Base-by-base conservation (phyloP, 2,888 invertebrate species). In the Eupithecia tripunctaria region DNA sequence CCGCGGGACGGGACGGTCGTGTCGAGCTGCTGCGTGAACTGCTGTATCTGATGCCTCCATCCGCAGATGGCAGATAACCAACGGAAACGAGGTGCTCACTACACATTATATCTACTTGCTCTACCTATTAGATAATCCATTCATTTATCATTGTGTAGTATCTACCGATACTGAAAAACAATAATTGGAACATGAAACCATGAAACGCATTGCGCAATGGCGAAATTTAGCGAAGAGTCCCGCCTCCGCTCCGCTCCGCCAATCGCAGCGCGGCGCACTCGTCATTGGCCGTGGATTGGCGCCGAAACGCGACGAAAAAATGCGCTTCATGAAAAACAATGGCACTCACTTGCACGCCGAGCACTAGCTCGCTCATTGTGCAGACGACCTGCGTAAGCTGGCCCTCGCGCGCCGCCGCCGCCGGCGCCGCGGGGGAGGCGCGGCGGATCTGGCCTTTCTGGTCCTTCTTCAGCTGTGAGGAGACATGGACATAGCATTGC, bases 291-390 rank as follows among this genome's bases (percentile, higher is more conserved):
- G 86, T 66, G 74, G 80, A 78, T 80, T 82, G 82, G 75, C 83
- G 83, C 84, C 84, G 84, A 84, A 87, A 86, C 83, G 82, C 77
- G 74, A 81, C 78, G 87, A 88, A 88, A 89, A 90, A 90, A 88
- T 82, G 82, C 83, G 83, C 79, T 77, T 78, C 79, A 80, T 80
- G 89, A 91, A 91, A 91, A 92, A 93, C 93, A 93, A 93, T 93
- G 93, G 92, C 91, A 89, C 88, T 89, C 88, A 85, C 83, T 87
- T 86, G 87, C 84, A 79, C 85, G 82, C 82, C 74, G 80, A 82
- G 85, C 82, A 86, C 85, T 89, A 81, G 84, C 77, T 74, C 76
- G 82, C 82, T 87, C 82, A 87, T 86, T 87, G 89, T 86, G 78
- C 77, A 63, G 8, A 21, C 68, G 76, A 25, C 86, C 82, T 69